Base-by-base conservation (phyloP, 2,113 vertebrate genomes). In the Siniperca knerii region DNA sequence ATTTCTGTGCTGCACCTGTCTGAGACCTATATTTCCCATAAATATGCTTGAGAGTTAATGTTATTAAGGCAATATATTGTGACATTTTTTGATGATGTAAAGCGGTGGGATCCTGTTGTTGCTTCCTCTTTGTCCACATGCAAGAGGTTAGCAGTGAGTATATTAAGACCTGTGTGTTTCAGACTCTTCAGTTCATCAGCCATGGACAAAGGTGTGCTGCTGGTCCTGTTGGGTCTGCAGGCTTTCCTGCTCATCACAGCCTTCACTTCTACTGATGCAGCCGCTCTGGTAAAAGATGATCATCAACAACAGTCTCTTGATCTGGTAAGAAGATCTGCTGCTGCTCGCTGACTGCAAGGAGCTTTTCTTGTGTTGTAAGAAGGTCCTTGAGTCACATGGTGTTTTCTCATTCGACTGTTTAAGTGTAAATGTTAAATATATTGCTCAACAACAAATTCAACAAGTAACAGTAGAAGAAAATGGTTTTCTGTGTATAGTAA, bases 141-240 rank as follows among this genome's bases (percentile, higher is more conserved):
- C 12, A 54, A 46, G 21, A 11, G 71, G 54, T 35, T 50, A 44
- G 29, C 48, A 33, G 64, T 42, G 62, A 44, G 33, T 61, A 66
- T 92, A 90, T 88, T 89, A 92, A 88, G 44, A 66, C n/a, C 16
- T 1, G n/a, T 15, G 18, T 40, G 57, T 48, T 9, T 77, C 54
- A 15, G 16, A 64, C 33, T 70, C 75, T 9, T 50, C 50, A 55
- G 23, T n/a, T 76, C 25, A 12, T 64, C 75, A 55, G 8, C 2
- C 88, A 90, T 93, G 90, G 66, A 86, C 48, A 88, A 48, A 73
- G 2, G 8, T 13, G 15, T 81, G 29, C 77, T 90, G 18, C 52
- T 92, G 68, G 29, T 87, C 33, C 15, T 94, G 60, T 21, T 93
- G 46, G 64, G 48, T 61, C 71, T 92, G 62, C 92, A 91, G 84